Evolutionary conservation across 2,113 vertebrate genomes (phyloP), one percentile per base, ranked within the genome.

Genomic region (Cygnus buccinator): DNA sequence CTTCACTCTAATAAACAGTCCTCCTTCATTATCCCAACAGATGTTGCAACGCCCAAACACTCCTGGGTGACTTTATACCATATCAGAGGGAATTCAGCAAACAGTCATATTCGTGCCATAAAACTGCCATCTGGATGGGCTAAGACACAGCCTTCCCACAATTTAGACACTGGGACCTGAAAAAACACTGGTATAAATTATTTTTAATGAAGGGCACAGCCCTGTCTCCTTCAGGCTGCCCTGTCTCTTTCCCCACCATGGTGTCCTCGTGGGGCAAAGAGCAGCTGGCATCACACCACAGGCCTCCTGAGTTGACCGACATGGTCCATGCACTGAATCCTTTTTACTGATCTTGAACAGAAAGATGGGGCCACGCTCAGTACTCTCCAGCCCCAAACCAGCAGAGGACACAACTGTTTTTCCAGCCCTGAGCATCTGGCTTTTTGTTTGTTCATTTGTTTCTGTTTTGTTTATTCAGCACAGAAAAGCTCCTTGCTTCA

Each of bases 401-500:
- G 21, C 20, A 46, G 46, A 57, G 22, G 3, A 83, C 43, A 63
- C 22, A 73, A 39, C 46, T 43, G 9, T 41, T 80, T 68, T 91
- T 59, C 31, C 48, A 86, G 3, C 23, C 29, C 21, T 43, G 15
- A 88, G 43, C 16, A 35, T 87, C 26, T 89, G 35, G 22, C 6
- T 46, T 46, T 71, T 71, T 52, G 28, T 93, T 83, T 81, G 50
- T 83, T 62, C 31, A 62, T 79, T 93, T 85, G 37, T 84, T 95
- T 88, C 55, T 63, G 21, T 35, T 92, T 58, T 21, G 8, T 84
- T 84, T 84, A 78, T 86, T 93, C 70, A 75, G 26, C 35, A 68
- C 8, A 77, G 63, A 63, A 80, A 77, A 61, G 5, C 22, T 80
- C 29, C 28, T 86, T 71, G 15, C 63, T 90, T 31, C 37, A 71